Evolutionary conservation across 64 coral and sea anemone species (phyloP), one percentile per base, ranked within the genome.

Genomic region (Acropora tenuis): DNA sequence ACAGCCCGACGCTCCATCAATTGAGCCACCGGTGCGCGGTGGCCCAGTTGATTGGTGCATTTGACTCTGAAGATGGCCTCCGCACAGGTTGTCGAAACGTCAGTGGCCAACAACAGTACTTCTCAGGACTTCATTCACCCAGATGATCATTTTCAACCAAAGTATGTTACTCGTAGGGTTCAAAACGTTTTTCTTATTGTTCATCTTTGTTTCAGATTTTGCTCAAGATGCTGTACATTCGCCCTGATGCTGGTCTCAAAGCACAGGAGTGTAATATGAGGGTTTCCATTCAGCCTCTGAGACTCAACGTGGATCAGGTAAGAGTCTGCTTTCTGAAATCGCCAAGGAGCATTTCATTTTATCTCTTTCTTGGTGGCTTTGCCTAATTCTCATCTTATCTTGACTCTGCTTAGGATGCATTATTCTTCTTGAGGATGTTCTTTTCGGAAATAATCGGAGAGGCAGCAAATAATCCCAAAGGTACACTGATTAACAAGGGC

Each of bases 291-390:
- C 94, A 98, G 78, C 97, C 97, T 4, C 84, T 98, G 46, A 89
- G 97, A 78, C 94, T 98, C 11, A 98, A 98, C 52, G 90, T 98
- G 1, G 97, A 98, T 59, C 97, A 98, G 91, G 97, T 98, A 84
- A 72, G 67, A 6, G 47, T 40, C 19, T 48, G 40, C 12, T 9
- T 30, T 30, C 30, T 30, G 30, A 30, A 30, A 47, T 44, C 1
- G 12, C 3, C 0, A 16, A 40, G 79, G 50, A 41, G 61, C 16
- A 5, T 19, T 76, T 45, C 11, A 75, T 75, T 75, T 75, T 40
- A 20, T 5, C 19, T 3, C 18, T 3, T 71, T 71, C 5, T 71
- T 20, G 15, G 44, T 17, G 46, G 15, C 47, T 2, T 47, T 30
- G 9, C 17, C 8, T 30, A 9, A 71, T 69, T 8, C 43, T 40